Percentiles rank a stretch among this genome's conserved stretches.
phyloP scores from a whole-genome alignment of 92 coral and sea anemone genomes.

The Virgularia gustaviana region DNA sequence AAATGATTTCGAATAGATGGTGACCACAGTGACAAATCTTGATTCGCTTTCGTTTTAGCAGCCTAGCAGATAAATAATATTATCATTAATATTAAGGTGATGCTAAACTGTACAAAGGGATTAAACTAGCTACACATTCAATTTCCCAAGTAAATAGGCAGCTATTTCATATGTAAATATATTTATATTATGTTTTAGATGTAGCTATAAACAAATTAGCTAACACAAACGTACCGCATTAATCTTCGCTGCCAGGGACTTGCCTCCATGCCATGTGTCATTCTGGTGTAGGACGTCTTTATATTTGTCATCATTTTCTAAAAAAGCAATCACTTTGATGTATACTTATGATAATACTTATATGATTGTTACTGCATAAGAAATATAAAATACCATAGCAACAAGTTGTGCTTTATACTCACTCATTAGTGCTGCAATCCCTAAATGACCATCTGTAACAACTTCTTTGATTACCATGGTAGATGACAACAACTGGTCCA shows the following conservation, averaged over 20 bases:
- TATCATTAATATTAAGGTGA: too few relatives aligned
- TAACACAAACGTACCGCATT: constrained; percentile 10
- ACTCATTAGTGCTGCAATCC: constrained; percentile 25
- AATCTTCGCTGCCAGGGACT: not conserved
- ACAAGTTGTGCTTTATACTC: too few relatives aligned
- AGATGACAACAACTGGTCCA: too few relatives aligned
- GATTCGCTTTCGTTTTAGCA: constrained; percentile 3
- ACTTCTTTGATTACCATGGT: too few relatives aligned
- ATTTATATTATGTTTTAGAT: too few relatives aligned
- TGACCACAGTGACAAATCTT: not conserved
- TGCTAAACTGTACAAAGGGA: not conserved
- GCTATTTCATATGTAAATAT: too few relatives aligned
- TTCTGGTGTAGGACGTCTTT: constrained; percentile 5
- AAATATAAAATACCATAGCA: not conserved
- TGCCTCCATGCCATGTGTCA: constrained; percentile 24
- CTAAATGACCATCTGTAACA: too few relatives aligned
- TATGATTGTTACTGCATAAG: too few relatives aligned
- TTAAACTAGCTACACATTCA: not conserved
- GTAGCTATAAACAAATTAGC: not conserved
- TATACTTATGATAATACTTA: too few relatives aligned
- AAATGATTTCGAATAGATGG: constrained; percentile 17
- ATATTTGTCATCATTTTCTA: constrained; percentile 7
- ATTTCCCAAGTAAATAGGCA: too few relatives aligned
- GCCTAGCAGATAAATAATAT: not conserved
- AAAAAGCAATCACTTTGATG: too few relatives aligned